Evolutionary conservation across 2,888 invertebrate species (phyloP).

Genomic region (Onthophagus sagittarius): DNA sequence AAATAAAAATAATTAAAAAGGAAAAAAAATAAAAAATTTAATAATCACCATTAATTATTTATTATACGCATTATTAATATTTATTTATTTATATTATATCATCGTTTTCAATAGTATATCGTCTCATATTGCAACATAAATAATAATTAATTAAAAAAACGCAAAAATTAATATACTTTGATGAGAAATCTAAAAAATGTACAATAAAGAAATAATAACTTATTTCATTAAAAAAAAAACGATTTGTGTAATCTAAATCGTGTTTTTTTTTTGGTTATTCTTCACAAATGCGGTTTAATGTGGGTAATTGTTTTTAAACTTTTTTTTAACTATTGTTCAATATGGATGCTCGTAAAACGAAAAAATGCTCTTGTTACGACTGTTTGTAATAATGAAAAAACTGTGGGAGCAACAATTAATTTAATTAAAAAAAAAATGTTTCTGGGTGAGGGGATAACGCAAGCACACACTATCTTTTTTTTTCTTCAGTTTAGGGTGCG

Average conservation of each 20-base stretch:
- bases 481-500: conserved; percentile 41
- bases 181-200: conserved; percentile 23
- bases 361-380: conserved; percentile 20
- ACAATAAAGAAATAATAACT: conserved; percentile 27
- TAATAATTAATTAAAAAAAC: conserved; percentile 30
- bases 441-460: conserved; percentile 19
- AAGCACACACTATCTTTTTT: conserved; percentile 31
- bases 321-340: conserved; percentile 45
- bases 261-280: conserved; percentile 28
- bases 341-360: conserved; percentile 41
- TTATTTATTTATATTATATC: conserved; percentile 5
- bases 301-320: conserved; percentile 43
- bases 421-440: conserved; percentile 30
- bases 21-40: conserved; percentile 23
- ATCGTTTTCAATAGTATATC: neutral
- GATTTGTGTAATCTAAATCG: neutral
- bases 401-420: conserved; percentile 7
- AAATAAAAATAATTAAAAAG: conserved; percentile 20
- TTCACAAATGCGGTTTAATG: conserved; percentile 49
- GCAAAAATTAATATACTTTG: conserved; percentile 21
- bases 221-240: conserved; percentile 22
- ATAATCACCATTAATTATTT: conserved; percentile 7
- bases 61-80: neutral
- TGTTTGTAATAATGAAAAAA: conserved; percentile 35
- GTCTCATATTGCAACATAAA: conserved; percentile 38